Base-by-base conservation (phyloP, 2,797 vertebrate species). In the Sebastes cheni region DNA sequence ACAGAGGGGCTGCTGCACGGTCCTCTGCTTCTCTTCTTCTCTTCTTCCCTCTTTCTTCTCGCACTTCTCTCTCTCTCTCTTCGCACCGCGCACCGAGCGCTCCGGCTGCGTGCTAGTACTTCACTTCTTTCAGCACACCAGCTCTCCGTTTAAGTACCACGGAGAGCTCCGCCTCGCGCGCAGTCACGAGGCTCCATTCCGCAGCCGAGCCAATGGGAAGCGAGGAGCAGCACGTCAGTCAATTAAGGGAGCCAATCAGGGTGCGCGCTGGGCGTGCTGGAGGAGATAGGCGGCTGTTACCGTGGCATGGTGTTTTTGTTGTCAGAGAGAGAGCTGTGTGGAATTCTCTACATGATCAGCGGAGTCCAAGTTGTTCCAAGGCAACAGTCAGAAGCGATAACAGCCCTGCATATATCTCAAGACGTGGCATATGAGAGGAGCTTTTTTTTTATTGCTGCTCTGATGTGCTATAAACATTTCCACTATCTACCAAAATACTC, bases 81-180 rank as follows among this genome's bases (percentile, higher is more conserved):
- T 70, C 46, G 77, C 89, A 81, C 72, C 77, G 81, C 79, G 82
- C 70, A 86, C 87, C 71, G 62, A 81, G 71, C 50, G 59, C 81
- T 88, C 80, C 86, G 75, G 82, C 66, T 78, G 88, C 88, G 69
- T 75, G 55, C 88, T 76, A 20, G 65, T 79, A 69, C 82, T 86
- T 82, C 75, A 34, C 79, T 80, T 61, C 68, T 60, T 30, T 23
- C 81, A 67, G 82, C 89, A 75, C 91, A 73, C 90, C 89, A 84
- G 83, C 92, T 88, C 92, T 88, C 83, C 73, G 14, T 90, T 94
- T 96, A 96, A 95, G 92, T 94, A 95, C 89, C 87, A 82, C 22
- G 87, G 88, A 85, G 90, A 95, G 93, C 95, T 92, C 94, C 94
- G 92, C 95, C 95, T 91, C 69, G 92, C 50, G 67, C 56, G 30